phyloP scores from a whole-genome alignment of 1,140 invertebrate species.

The Ceratosolen fusciceps region DNA sequence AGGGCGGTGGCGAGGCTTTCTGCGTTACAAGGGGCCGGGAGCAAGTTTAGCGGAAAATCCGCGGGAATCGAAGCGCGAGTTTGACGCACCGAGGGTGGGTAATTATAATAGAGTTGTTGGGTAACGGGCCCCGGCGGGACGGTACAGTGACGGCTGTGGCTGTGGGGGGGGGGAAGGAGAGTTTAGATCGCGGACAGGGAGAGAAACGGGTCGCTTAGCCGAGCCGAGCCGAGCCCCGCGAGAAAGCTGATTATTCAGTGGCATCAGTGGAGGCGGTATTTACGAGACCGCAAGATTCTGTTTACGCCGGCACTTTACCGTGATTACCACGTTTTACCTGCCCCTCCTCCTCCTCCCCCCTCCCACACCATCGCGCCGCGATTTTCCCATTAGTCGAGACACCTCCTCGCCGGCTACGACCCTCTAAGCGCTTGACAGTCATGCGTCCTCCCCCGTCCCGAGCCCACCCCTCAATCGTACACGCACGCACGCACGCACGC shows the following conservation, averaged over 20 bases:
- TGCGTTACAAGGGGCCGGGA: slow-evolving; percentile 24
- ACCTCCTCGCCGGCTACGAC: background rate
- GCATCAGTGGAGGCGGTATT: background rate
- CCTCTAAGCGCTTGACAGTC: slow-evolving; percentile 3
- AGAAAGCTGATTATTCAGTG: slow-evolving; percentile 36
- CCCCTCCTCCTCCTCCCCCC: background rate
- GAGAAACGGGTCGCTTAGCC: slow-evolving; percentile 16
- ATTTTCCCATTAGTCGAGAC: slow-evolving; percentile 20
- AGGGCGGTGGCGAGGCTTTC: slow-evolving; percentile 29
- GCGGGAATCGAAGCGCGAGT: background rate
- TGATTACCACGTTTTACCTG: slow-evolving; percentile 3
- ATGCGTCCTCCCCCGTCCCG: no score
- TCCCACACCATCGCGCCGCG: background rate
- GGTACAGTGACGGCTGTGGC: no score
- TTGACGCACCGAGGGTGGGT: background rate
- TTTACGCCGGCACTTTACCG: slow-evolving; percentile 33
- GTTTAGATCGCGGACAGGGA: background rate
- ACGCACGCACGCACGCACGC: no score
- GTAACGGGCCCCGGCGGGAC: no score
- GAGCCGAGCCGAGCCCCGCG: no score
- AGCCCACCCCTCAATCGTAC: no score
- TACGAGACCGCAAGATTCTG: slow-evolving; percentile 32
- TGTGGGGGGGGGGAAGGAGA: background rate
- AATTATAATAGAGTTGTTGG: slow-evolving; percentile 38
- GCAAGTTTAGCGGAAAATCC: slow-evolving; percentile 38